Evolutionary conservation across 2,888 invertebrate genomes (phyloP).

Genomic region (Xanthorhoe spadicearia): DNA sequence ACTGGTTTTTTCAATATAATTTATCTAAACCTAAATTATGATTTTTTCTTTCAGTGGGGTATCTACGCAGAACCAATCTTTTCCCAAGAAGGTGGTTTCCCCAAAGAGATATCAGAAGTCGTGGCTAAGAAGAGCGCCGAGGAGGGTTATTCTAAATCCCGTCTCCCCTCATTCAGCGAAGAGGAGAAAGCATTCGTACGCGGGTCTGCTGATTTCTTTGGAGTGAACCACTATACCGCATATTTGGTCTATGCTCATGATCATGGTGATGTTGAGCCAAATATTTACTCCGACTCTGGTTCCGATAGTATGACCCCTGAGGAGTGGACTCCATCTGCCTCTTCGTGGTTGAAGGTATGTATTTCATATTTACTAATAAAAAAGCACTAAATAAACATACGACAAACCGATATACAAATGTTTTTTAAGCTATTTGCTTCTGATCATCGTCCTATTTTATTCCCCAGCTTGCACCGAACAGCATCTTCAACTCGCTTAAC

Average conservation of each 20-base stretch:
- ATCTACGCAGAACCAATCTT: constrained; percentile 80
- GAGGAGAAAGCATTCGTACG: constrained; percentile 63
- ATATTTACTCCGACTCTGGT: constrained; percentile 55
- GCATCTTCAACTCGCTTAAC: constrained; percentile 81
- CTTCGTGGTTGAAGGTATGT: constrained; percentile 63
- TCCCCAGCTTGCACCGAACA: constrained; percentile 82
- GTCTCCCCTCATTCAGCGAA: constrained; percentile 74
- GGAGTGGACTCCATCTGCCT: constrained; percentile 60
- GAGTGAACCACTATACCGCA: constrained; percentile 88
- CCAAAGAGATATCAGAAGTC: constrained; percentile 70
- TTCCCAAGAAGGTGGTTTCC: constrained; percentile 80
- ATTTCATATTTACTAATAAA: neutral
- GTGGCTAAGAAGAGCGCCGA: constrained; percentile 72
- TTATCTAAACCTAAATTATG: neutral
- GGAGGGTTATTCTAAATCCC: constrained; percentile 71
- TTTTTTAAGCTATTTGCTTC: no score
- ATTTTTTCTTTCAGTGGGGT: constrained; percentile 62
- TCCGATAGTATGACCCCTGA: constrained; percentile 44
- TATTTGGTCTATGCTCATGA: constrained; percentile 50
- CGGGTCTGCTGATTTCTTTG: constrained; percentile 70
- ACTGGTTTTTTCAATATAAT: no score
- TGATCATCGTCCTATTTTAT: neutral
- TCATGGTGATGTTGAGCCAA: constrained; percentile 31
- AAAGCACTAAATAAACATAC: no score
- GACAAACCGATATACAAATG: no score